These are phyloP conservation scores for Spea bombifrons DNA, from an alignment of 2,113 vertebrate genomes.

Conservation along the genomic window DNA sequence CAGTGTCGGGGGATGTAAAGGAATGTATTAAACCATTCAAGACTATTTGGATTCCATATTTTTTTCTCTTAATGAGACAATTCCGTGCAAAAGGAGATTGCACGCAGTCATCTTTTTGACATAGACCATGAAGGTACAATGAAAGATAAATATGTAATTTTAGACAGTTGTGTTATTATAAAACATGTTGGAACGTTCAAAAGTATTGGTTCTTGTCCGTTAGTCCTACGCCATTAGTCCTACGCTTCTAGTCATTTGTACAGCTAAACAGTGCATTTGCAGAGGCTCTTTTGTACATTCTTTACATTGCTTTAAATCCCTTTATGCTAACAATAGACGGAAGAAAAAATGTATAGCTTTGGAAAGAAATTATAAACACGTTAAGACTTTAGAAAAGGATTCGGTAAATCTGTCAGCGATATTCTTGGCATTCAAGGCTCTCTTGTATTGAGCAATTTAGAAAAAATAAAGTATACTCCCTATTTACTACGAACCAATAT, in stretches of 20 bases:
- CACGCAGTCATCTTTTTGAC: slow-evolving; percentile 10
- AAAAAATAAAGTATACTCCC: background rate
- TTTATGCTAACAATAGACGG: background rate
- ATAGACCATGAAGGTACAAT: slow-evolving; percentile 10
- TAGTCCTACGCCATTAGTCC: background rate
- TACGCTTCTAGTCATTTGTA: slow-evolving; percentile 24
- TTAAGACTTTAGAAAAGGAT: background rate
- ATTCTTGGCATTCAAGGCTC: background rate
- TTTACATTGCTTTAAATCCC: slow-evolving; percentile 11
- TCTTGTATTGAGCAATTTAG: background rate
- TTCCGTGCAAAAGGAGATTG: background rate
- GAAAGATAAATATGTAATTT: slow-evolving; percentile 6
- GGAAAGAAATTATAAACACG: slow-evolving; percentile 5
- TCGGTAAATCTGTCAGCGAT: slow-evolving; percentile 8
- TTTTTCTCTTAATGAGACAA: slow-evolving; percentile 10
- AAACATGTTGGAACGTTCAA: slow-evolving; percentile 19
- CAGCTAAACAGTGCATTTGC: background rate
- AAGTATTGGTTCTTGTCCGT: background rate
- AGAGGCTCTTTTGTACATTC: slow-evolving; percentile 1
- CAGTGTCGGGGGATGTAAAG: too few relatives aligned
- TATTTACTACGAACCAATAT: too few relatives aligned
- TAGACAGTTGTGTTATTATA: slow-evolving; percentile 17
- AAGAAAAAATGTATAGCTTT: background rate
- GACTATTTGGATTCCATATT: background rate
- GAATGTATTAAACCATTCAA: too few relatives aligned